Base-by-base conservation (phyloP, 2,797 vertebrate species). In the Chiroxiphia lanceolata region DNA sequence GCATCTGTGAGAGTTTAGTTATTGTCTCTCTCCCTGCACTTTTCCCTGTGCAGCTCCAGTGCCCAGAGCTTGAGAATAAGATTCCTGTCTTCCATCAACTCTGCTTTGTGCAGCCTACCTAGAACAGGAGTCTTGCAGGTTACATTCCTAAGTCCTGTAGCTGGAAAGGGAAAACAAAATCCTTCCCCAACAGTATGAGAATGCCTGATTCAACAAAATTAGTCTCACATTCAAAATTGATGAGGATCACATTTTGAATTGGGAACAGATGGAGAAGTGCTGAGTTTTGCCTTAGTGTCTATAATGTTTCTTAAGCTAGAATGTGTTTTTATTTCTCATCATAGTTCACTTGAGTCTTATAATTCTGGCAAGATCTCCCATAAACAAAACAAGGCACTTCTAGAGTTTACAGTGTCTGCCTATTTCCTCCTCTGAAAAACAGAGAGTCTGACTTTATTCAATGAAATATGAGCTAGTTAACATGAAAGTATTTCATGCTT, bases 261-360 rank as follows among this genome's bases (percentile, higher is more conserved):
- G 94, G 94, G 93, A 97, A 97, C 97, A 98, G 98, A 98, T 98
- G 98, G 98, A 95, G 94, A 97, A 97, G 95, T 96, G 95, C 95
- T 92, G 95, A 98, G 95, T 95, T 97, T 96, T 97, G 95, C 91
- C 91, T 96, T 94, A 93, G 94, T 83, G 93, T 90, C 90, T 97
- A 20, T 97, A 97, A 96, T 59, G 85, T 72, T 96, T 91, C 94
- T 90, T 87, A 90, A 79, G 93, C 95, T 92, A 93, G 96, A 97
- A 95, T 90, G 94, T 97, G 96, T 81, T 97, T 98, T 98, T 97
- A 98, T 97, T 96, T 97, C 96, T 97, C 96, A 64, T 44, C 90
- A 70, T 75, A 83, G 94, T 90, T 97, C 93, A 70, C 87, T 96
- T 51, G 65, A 81, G 78, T 85, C 82, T 93, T 97, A 94, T 71